phyloP scores from a whole-genome alignment of 2,888 invertebrate species.

The Tetropium fuscum region DNA sequence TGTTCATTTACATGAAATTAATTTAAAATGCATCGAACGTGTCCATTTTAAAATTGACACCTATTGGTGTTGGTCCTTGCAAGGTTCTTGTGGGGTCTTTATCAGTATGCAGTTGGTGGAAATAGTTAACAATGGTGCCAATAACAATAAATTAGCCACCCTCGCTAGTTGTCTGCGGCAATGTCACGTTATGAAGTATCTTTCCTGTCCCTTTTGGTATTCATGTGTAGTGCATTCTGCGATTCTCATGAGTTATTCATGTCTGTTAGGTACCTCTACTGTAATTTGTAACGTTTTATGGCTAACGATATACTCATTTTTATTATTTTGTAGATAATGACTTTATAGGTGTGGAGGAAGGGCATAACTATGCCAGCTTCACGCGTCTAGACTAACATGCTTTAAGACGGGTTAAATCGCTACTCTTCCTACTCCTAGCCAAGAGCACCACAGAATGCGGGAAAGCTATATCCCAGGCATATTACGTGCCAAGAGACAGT shows the following conservation, averaged over 20 bases:
- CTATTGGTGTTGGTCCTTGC: constrained; percentile 36
- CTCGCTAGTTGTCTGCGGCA: constrained; percentile 50
- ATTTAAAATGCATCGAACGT: constrained; percentile 25
- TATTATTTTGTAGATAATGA: constrained; percentile 57
- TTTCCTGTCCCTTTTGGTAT: constrained; percentile 57
- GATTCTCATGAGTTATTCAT: constrained; percentile 63
- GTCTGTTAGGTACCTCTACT: constrained; percentile 54
- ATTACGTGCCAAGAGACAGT: too few relatives aligned
- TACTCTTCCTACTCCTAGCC: constrained; percentile 15
- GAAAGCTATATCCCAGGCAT: too few relatives aligned
- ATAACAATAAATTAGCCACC: constrained; percentile 65
- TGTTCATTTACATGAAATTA: constrained; percentile 7
- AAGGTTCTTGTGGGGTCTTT: constrained; percentile 59
- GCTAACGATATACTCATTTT: constrained; percentile 58
- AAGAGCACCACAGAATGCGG: too few relatives aligned
- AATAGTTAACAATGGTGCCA: constrained; percentile 65
- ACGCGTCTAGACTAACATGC: constrained; percentile 47
- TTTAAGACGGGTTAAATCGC: constrained; percentile 11
- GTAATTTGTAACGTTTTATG: constrained; percentile 64
- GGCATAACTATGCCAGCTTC: constrained; percentile 41
- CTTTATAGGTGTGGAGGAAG: constrained; percentile 47
- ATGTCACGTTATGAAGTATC: constrained; percentile 57
- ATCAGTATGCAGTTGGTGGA: constrained; percentile 60
- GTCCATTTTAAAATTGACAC: constrained; percentile 29
- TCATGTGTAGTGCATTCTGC: constrained; percentile 55